These are phyloP conservation scores for Cybosia mesomella DNA, from an alignment of 2,888 invertebrate species.

Conservation along the genomic window DNA sequence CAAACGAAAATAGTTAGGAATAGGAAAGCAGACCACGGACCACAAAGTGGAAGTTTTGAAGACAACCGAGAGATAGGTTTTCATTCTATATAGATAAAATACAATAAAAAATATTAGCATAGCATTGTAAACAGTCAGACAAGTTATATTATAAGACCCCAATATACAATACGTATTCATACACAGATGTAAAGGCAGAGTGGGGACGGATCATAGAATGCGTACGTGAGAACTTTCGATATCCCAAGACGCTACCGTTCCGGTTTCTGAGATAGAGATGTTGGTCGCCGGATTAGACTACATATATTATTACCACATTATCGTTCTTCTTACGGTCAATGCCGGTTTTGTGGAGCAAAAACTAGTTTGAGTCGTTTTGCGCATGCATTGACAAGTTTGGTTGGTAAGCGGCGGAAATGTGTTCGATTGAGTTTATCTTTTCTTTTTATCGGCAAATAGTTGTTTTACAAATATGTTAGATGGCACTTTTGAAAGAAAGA, in stretches of 20 bases:
- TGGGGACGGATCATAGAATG: conserved; percentile 38
- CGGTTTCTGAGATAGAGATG: conserved; percentile 58
- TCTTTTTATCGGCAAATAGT: neutral
- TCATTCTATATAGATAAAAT: too few species aligned
- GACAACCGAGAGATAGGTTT: too few species aligned
- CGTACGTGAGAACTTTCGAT: conserved; percentile 66
- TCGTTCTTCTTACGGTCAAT: conserved; percentile 39
- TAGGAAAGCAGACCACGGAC: too few species aligned
- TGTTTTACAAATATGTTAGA: neutral
- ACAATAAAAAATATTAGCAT: too few species aligned
- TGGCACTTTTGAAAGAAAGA: too few species aligned
- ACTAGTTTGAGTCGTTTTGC: conserved; percentile 31
- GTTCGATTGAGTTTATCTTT: conserved; percentile 17
- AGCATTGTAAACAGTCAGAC: too few species aligned
- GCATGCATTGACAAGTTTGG: conserved; percentile 34
- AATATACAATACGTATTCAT: neutral
- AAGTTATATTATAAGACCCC: too few species aligned
- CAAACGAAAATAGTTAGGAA: too few species aligned
- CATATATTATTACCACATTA: conserved; percentile 56
- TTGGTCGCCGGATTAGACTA: conserved; percentile 42
- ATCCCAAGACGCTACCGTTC: conserved; percentile 58
- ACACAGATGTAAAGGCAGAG: conserved; percentile 19
- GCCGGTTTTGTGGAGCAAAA: conserved; percentile 39
- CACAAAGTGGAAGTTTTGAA: too few species aligned
- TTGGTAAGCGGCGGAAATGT: conserved; percentile 33